Conservation (phyloP, 2,888 invertebrate genomes). For the Sarcophaga variegata region DNA sequence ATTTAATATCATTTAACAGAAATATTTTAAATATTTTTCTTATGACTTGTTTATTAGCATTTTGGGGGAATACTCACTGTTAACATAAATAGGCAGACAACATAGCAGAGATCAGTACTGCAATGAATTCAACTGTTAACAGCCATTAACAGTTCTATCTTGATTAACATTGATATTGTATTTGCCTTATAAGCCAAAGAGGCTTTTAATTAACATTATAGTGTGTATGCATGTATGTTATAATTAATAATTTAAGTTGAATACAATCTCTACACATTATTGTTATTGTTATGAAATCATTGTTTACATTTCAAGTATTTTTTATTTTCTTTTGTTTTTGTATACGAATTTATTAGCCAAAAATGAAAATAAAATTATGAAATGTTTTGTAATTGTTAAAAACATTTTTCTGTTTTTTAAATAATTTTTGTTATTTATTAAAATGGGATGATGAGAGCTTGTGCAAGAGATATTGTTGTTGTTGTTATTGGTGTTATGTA, state of each 20-base stretch:
- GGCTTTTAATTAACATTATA: constrained; percentile 36
- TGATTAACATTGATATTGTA: constrained; percentile 2
- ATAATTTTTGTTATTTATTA: not conserved
- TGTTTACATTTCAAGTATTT: constrained; percentile 38
- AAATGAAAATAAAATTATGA: constrained; percentile 3
- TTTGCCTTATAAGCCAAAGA: not conserved
- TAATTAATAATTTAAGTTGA: constrained; percentile 11
- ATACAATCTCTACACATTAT: not conserved
- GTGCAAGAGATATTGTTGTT: too few relatives aligned
- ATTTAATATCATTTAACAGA: constrained; percentile 57
- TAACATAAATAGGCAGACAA: not conserved
- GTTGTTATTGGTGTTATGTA: not conserved
- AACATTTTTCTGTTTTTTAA: not conserved
- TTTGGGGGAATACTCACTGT: constrained; percentile 63
- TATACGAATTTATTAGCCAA: constrained; percentile 33
- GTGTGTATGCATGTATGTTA: not conserved
- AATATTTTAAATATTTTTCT: constrained; percentile 72
- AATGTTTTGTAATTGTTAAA: constrained; percentile 10
- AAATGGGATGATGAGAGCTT: too few relatives aligned
- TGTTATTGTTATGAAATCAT: constrained; percentile 45
- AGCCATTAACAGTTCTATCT: constrained; percentile 10
- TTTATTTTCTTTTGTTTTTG: not conserved
- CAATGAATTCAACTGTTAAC: not conserved
- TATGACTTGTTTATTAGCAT: constrained; percentile 67
- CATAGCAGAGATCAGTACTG: constrained; percentile 12